Base-by-base conservation (phyloP, 2,888 invertebrate genomes). In the Euzetes globulus region DNA sequence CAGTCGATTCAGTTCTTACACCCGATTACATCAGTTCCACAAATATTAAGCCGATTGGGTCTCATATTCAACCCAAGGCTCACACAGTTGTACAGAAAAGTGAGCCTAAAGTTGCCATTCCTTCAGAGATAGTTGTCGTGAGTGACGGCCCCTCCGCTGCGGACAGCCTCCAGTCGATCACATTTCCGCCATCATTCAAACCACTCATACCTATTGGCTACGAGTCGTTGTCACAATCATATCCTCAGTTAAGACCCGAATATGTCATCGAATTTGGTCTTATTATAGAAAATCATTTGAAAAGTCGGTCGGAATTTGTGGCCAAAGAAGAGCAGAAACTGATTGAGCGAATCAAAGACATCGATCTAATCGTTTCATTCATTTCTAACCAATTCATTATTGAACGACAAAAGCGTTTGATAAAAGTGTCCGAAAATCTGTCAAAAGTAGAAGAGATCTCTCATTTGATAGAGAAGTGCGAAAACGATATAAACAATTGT, bases 131-230 rank as follows among this genome's bases (percentile, higher is more conserved):
- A 37, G 45, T 45, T 0, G 68, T 68, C 68, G 68, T 68, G 1
- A 41, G 41, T 17, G 68, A 68, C 68, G 68, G 41, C 0, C 11
- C 63, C 1, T n/a, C 37, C 11, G 22, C 9, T 37, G 33, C 22
- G 13, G 63, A 60, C 27, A 5, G 3, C 47, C 33, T n/a, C 1
- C 19, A 68, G 6, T 45, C n/a, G 1, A 22, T 41, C 22, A 58
- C 71, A 17, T 52, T 60, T 75, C 45, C 45, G 33, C 52, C 65
- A 19, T 22, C 71, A 29, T 22, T 72, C 50, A 47, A 65, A 37
- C 76, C 76, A 37, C 29, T 76, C 17, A 74, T 76, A 37, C 76
- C 76, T 13, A 58, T 76, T 2, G 74, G 76, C 7, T 74, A 76
- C 58, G 60, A 68, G 33, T 27, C 63, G 41, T 25, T 75, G 11